Evolutionary conservation across 92 coral and sea anemone genomes (phyloP).

Genomic region (Phenganax subtilis): DNA sequence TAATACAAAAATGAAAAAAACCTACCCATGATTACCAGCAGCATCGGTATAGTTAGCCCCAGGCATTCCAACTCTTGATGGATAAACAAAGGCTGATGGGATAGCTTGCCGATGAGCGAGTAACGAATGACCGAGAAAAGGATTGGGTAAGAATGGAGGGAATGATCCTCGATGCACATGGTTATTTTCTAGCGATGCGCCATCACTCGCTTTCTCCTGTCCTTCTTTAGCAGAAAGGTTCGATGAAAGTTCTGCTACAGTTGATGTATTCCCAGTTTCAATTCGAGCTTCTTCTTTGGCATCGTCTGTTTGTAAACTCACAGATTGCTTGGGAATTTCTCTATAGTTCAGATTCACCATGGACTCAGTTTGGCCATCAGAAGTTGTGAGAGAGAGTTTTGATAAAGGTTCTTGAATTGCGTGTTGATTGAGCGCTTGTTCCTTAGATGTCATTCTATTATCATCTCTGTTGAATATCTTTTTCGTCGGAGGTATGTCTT

Average conservation of each 20-base stretch:
- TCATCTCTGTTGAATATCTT: constrained; percentile 1
- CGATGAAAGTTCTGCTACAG: not conserved
- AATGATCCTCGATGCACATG: constrained; percentile 24
- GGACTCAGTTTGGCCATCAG: constrained; percentile 3
- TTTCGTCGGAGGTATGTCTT: not conserved
- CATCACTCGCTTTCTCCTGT: not conserved
- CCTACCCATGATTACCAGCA: constrained; percentile 32
- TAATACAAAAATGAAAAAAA: not conserved
- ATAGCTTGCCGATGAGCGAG: constrained; percentile 41
- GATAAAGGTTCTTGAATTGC: not conserved
- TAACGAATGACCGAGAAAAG: constrained; percentile 35
- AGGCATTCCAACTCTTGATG: constrained; percentile 34
- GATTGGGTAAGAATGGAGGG: constrained; percentile 25
- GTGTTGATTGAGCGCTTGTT: not conserved
- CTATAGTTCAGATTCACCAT: constrained; percentile 2
- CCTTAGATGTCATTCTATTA: not conserved
- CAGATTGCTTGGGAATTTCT: constrained; percentile 1
- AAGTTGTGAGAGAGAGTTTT: not conserved
- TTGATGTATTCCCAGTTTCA: not conserved
- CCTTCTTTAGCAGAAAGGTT: not conserved
- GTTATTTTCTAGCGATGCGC: not conserved
- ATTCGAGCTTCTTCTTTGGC: not conserved
- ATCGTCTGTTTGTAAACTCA: constrained; percentile 4
- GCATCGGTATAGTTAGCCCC: constrained; percentile 24
- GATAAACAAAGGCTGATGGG: constrained; percentile 42